phyloP scores from a whole-genome alignment of 2,888 invertebrate genomes.

The Ophraella communa region DNA sequence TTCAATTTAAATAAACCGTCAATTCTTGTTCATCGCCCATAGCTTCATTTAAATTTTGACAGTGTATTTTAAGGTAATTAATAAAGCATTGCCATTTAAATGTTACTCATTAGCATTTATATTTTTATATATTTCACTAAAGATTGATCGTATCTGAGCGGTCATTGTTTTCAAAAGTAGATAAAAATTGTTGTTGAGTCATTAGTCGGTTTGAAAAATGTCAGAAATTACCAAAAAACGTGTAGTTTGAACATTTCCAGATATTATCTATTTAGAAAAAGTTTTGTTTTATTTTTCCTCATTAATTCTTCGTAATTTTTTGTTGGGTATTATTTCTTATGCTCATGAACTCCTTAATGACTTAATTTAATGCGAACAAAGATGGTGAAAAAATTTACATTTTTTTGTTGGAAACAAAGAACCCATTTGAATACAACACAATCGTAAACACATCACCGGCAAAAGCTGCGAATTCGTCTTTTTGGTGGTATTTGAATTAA shows the following conservation, averaged over 20 bases:
- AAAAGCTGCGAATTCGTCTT: background rate
- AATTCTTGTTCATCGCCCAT: too few species aligned
- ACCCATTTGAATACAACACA: slow-evolving; percentile 23
- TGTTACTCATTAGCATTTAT: slow-evolving; percentile 15
- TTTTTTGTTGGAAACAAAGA: slow-evolving; percentile 14
- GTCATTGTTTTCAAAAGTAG: slow-evolving; percentile 31
- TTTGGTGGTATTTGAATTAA: background rate
- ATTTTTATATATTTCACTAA: slow-evolving; percentile 13
- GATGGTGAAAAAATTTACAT: slow-evolving; percentile 12
- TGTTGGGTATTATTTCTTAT: slow-evolving; percentile 8
- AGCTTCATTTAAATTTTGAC: background rate
- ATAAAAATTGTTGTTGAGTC: slow-evolving; percentile 23
- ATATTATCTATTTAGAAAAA: slow-evolving; percentile 13
- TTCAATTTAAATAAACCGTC: too few species aligned
- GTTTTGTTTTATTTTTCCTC: background rate
- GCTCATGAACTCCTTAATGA: slow-evolving; percentile 21
- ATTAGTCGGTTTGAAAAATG: slow-evolving; percentile 22
- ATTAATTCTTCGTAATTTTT: background rate
- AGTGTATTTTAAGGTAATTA: background rate
- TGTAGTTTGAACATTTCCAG: slow-evolving; percentile 10
- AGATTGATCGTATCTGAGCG: slow-evolving; percentile 4
- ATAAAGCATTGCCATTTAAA: background rate
- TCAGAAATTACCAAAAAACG: slow-evolving; percentile 19
- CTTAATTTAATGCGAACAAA: slow-evolving; percentile 18
- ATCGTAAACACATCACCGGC: slow-evolving; percentile 13